phyloP scores from a whole-genome alignment of 2,888 invertebrate genomes.

The Meiosimyza platycephala region DNA sequence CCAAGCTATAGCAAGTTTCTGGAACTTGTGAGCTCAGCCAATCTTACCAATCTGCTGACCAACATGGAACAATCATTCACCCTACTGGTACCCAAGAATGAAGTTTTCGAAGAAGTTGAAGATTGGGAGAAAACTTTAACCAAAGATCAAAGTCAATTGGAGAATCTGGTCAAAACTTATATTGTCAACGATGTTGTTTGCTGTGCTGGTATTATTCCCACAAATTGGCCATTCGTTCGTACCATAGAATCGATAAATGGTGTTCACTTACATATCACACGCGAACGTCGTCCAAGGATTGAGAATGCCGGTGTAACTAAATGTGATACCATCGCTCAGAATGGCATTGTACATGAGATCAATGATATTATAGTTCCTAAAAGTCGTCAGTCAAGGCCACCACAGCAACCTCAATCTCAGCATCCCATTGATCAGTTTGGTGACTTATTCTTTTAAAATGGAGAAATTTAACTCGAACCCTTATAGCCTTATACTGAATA shows the following conservation, averaged over 20 bases:
- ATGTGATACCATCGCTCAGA: constrained; percentile 64
- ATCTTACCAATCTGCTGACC: constrained; percentile 60
- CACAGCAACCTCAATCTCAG: constrained; percentile 37
- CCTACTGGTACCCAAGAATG: constrained; percentile 65
- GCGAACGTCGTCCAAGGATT: constrained; percentile 66
- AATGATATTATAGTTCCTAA: constrained; percentile 64
- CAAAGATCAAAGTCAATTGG: constrained; percentile 54
- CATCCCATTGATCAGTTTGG: constrained; percentile 49
- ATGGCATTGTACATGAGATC: constrained; percentile 67
- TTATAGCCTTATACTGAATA: no score
- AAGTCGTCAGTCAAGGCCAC: constrained; percentile 43
- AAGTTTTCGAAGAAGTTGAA: constrained; percentile 64
- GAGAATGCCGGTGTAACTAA: constrained; percentile 67
- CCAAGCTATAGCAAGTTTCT: constrained; percentile 65
- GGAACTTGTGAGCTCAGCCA: constrained; percentile 61
- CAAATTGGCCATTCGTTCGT: constrained; percentile 67
- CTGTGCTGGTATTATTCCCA: constrained; percentile 66
- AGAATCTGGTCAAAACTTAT: constrained; percentile 62
- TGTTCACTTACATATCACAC: constrained; percentile 62
- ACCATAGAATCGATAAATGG: constrained; percentile 64
- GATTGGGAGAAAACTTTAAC: constrained; percentile 52
- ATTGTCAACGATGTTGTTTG: constrained; percentile 66
- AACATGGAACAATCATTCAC: constrained; percentile 61
- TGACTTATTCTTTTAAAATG: constrained; percentile 53
- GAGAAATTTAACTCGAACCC: no score